Base-by-base conservation (phyloP, 2,797 vertebrate species). In the Eidolon dupreanum region DNA sequence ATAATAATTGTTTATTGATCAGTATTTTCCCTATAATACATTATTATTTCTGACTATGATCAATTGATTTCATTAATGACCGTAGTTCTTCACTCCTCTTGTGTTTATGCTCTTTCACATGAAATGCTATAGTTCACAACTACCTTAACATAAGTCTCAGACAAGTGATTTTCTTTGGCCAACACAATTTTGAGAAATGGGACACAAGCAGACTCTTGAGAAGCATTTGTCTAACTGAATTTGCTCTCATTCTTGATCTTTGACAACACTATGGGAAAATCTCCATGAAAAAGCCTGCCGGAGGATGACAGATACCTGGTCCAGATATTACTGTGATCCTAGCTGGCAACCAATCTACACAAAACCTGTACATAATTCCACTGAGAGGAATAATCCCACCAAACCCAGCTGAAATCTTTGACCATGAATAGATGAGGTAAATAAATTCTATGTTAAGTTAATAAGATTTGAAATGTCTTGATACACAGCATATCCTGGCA, bases 1-100 rank as follows among this genome's bases (percentile, higher is more conserved):
- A 49, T n/a, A 57, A 85, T 33, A 41, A 61, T 59, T 57, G 49
- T 36, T 24, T 26, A 71, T 36, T 68, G 24, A 63, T 61, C 55
- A 81, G 3, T 8, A 63, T 33, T 81, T 38, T 51, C 17, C 43
- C 38, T 61, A 7, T 43, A 51, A 70, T 8, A 20, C 13, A 53
- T 38, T 85, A 17, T 12, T 63, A 90, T 83, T 63, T 71, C 24
- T 86, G 15, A 10, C 8, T 81, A 36, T 19, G 36, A 22, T 13
- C 0, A 16, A 17, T 3, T 26, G 13, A 38, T 71, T 68, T 0
- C 2, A 19, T 61, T 41, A n/a, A 55, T 2, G 0, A n/a, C 5
- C 31, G 31, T 33, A 15, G 1, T 81, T 84, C 33, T 74, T 90
- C 28, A 26, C 11, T 57, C 68, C 8, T 66, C 20, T 66, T 63